These are phyloP conservation scores for Heteronetta atricapilla DNA, from an alignment of 2,113 vertebrate genomes.

Conservation along the genomic window DNA sequence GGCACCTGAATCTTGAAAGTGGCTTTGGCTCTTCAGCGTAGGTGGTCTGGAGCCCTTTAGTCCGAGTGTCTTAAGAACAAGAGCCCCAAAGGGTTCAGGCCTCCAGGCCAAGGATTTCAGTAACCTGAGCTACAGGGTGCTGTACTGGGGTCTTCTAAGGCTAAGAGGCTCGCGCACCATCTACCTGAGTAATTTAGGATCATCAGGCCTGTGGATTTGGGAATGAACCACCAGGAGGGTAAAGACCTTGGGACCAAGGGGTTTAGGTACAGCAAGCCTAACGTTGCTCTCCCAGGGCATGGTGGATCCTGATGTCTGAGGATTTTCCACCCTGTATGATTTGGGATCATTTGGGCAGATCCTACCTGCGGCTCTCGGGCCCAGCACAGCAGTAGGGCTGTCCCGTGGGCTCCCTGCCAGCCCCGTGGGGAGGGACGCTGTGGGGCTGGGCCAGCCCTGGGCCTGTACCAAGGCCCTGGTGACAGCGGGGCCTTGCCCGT, in stretches of 20 bases:
- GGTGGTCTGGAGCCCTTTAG: neutral
- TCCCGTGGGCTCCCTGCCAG: neutral
- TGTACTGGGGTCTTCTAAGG: neutral
- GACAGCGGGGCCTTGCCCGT: neutral
- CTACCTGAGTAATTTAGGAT: neutral
- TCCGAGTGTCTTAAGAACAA: neutral
- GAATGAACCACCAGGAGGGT: fast-evolving
- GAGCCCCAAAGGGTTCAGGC: neutral
- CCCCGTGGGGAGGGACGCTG: neutral
- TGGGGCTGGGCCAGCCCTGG: neutral
- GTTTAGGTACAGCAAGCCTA: neutral
- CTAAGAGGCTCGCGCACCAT: neutral
- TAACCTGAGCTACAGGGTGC: neutral
- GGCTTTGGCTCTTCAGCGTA: neutral
- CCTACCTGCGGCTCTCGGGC: neutral
- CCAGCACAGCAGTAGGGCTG: neutral
- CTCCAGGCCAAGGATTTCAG: neutral
- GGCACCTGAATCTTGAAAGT: neutral
- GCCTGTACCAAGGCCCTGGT: fast-evolving
- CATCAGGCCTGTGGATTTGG: neutral
- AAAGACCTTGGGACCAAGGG: fast-evolving
- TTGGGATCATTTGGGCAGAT: neutral
- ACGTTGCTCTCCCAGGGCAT: neutral
- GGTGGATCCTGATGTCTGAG: neutral
- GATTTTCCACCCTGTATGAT: neutral